These are phyloP conservation scores for Galagoides demidoff DNA, from an alignment of 2,797 vertebrate genomes.

Conservation along the genomic window DNA sequence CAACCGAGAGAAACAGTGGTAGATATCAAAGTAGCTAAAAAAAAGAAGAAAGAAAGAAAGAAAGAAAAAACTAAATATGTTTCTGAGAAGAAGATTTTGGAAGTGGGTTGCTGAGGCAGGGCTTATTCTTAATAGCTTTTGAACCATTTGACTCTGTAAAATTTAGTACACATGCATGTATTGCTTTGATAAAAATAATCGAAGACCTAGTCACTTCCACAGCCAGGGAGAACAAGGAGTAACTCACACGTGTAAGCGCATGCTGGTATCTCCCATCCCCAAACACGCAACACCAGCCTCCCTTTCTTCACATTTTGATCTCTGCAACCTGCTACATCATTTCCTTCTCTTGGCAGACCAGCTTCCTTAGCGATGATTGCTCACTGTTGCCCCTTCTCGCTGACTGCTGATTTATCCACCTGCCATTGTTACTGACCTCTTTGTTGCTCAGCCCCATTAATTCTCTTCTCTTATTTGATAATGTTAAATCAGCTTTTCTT, in stretches of 20 bases:
- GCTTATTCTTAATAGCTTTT: background rate
- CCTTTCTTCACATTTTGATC: no score
- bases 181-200: constrained; percentile 15
- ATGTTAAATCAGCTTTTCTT: background rate
- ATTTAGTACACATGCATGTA: background rate
- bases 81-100: background rate
- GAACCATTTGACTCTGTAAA: background rate
- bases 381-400: background rate
- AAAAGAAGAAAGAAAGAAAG: no score
- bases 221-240: background rate
- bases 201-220: background rate
- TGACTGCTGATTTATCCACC: background rate
- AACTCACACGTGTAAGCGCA: background rate
- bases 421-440: background rate
- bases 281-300: background rate
- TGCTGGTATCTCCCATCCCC: background rate
- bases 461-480: background rate
- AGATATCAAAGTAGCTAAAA: background rate
- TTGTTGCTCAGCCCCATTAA: no score
- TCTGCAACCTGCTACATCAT: background rate
- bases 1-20: background rate
- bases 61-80: background rate
- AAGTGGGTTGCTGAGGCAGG: background rate
- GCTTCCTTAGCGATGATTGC: background rate
- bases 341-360: background rate